A percentile compares a stretch with the other conserved stretches of the same genome.
phyloP scores from a whole-genome alignment of 2,113 vertebrate genomes.

The Columbina picui region DNA sequence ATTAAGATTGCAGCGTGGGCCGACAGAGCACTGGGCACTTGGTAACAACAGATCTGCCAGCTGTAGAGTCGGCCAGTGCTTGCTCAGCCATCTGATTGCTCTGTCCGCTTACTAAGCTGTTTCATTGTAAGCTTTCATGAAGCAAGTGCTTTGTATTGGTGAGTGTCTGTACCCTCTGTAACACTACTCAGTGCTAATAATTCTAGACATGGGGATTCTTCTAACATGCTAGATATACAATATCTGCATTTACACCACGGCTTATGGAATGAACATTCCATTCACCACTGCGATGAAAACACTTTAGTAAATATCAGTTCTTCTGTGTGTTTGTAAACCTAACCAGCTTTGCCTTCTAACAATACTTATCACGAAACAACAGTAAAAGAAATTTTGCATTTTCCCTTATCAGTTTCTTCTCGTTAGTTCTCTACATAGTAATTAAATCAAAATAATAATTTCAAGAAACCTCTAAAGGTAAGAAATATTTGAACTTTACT shows the following conservation, averaged over 20 bases:
- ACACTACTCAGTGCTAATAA: fast-evolving
- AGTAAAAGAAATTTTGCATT: not conserved
- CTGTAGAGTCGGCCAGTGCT: not conserved
- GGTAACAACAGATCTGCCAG: not conserved
- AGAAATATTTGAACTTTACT: slow-evolving; percentile 34
- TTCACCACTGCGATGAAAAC: not conserved
- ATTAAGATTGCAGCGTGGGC: not conserved
- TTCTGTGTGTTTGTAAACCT: not conserved
- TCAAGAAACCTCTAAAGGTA: not conserved
- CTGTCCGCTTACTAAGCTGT: not conserved
- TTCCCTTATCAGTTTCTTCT: not conserved
- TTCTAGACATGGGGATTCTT: not conserved
- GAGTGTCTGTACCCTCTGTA: fast-evolving
- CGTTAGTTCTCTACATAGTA: slow-evolving; percentile 6
- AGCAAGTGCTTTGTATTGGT: not conserved
- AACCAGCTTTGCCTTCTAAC: not conserved
- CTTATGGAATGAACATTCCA: not conserved
- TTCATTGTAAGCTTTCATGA: not conserved
- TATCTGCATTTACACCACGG: too few relatives aligned
- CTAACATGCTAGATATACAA: fast-evolving
- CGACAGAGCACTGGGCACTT: not conserved
- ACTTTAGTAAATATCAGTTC: not conserved
- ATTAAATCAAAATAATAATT: slow-evolving; percentile 48
- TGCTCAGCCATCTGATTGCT: not conserved
- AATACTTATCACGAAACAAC: not conserved